phyloP scores from a whole-genome alignment of 2,113 vertebrate species.

The Promerops cafer region DNA sequence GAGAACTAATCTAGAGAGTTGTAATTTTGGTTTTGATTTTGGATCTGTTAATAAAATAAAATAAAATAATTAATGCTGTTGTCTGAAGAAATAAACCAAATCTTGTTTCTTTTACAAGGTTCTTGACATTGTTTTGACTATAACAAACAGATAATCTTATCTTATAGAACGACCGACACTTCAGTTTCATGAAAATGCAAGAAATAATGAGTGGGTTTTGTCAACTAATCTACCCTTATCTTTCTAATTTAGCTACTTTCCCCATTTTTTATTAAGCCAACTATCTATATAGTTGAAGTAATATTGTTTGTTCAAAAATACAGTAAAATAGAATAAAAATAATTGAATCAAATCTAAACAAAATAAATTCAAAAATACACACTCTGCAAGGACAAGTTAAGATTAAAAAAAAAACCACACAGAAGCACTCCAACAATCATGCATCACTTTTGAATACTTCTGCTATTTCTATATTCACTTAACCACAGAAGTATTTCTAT shows the following conservation, averaged over 20 bases:
- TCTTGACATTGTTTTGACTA: background rate
- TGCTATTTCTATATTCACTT: background rate
- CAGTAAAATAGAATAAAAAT: background rate
- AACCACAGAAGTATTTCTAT: background rate
- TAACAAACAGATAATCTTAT: background rate
- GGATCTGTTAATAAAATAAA: background rate
- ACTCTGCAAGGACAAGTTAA: background rate
- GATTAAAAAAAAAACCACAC: background rate
- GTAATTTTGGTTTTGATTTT: background rate
- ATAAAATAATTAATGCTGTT: background rate
- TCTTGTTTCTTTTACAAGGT: background rate
- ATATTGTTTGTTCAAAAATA: background rate
- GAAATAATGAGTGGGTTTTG: background rate
- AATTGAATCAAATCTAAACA: background rate
- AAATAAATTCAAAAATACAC: background rate
- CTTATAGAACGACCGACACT: background rate
- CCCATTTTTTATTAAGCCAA: background rate
- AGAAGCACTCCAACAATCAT: background rate
- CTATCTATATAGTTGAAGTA: background rate
- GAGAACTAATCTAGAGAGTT: background rate
- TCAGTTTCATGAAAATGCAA: background rate
- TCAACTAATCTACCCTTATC: background rate
- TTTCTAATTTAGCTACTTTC: background rate
- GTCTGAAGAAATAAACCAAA: background rate
- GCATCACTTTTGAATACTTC: background rate